phyloP scores from a whole-genome alignment of 2,113 vertebrate species.

The Nannospalax galili region DNA sequence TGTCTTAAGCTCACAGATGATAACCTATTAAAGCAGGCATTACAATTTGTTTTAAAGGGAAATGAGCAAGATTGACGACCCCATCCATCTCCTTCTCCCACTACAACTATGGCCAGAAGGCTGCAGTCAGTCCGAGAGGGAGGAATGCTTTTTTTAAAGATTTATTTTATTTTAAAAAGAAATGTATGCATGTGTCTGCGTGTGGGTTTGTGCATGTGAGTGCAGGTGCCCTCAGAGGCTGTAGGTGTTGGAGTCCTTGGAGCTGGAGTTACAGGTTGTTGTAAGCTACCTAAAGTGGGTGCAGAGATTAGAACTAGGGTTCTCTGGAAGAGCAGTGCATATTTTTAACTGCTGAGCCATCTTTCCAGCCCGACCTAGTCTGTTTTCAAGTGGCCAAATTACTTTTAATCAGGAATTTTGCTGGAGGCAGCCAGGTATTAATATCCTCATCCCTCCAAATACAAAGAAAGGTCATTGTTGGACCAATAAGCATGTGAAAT shows the following conservation, averaged over 20 bases:
- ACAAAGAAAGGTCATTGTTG: constrained; percentile 42
- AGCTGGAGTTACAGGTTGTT: background rate
- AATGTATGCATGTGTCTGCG: too few relatives aligned
- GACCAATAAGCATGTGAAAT: constrained; percentile 27
- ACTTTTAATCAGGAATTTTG: constrained; percentile 23
- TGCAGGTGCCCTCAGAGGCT: background rate
- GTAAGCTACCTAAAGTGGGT: background rate
- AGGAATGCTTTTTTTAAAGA: constrained; percentile 4
- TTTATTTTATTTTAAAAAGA: background rate
- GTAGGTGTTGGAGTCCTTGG: background rate
- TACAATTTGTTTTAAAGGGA: background rate
- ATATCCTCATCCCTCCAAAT: constrained; percentile 1
- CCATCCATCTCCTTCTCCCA: fast-evolving
- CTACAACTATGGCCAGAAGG: background rate
- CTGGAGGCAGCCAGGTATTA: background rate
- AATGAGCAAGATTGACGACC: background rate
- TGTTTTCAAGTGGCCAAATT: constrained; percentile 44
- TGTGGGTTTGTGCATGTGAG: too few relatives aligned
- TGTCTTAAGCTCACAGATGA: background rate
- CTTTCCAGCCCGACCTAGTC: background rate
- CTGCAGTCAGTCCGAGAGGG: background rate
- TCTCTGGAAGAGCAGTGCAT: background rate
- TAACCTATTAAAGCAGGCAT: background rate
- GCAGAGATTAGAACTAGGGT: background rate
- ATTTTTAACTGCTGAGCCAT: background rate